Evolutionary conservation across 2,797 vertebrate genomes (phyloP), one percentile per base, ranked within the genome.

Genomic region (Enteromius fasciolatus): DNA sequence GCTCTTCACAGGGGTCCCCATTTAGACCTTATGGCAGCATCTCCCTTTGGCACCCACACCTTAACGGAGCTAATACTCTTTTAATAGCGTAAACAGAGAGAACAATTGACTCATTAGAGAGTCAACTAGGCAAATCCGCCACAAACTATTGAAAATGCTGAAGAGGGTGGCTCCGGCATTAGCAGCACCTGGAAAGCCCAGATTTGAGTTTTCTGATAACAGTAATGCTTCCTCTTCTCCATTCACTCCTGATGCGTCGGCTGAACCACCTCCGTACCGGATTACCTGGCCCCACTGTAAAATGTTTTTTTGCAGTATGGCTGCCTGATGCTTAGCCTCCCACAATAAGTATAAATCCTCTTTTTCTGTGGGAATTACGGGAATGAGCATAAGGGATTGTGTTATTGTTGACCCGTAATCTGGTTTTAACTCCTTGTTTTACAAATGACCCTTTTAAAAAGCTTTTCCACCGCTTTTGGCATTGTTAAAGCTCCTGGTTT

Each of bases 401-500:
- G 93, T 93, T 92, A 94, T 94, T 94, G 93, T 94, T 93, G 91
- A 85, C 88, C 94, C 85, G 80, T 96, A 97, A 97, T 96, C 95
- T 95, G 95, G 91, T 95, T 95, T 96, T 95, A 96, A 96, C 92
- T 94, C 93, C 94, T 95, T 96, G 95, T 94, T 94, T 94, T 94
- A 95, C 95, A 96, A 94, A 94, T 92, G 90, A 90, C 83, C 86
- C 90, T 92, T 89, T 92, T 91, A 92, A 93, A 94, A 93, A 91
- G 90, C 91, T 87, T 85, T 90, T 87, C 89, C 86, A 25, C 52
- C 20, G 72, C 77, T 64, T 67, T 66, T 70, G 81, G 77, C 80
- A 72, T 76, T 80, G 76, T 78, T 64, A 76, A 67, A 84, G 57
- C 54, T 69, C 75, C 88, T 88, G 86, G 83, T 87, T n/a, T 25